phyloP scores from a whole-genome alignment of 2,888 invertebrate species.

The Acronicta leporina region DNA sequence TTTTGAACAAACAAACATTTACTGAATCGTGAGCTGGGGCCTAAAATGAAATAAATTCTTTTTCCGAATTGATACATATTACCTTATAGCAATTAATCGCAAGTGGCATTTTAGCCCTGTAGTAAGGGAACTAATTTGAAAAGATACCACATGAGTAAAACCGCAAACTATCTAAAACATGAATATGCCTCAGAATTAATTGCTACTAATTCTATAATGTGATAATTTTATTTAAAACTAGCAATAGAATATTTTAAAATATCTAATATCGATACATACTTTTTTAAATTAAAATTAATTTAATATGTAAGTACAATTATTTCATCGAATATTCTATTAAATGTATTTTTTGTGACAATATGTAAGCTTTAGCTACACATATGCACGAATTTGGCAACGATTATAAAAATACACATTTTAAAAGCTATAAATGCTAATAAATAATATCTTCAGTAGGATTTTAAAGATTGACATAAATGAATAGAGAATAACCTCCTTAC shows the following conservation, averaged over 20 bases:
- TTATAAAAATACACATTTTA: constrained; percentile 37
- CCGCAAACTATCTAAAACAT: not conserved
- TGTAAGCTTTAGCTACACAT: constrained; percentile 44
- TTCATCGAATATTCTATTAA: constrained; percentile 24
- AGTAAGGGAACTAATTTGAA: too few relatives aligned
- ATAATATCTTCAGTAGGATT: constrained; percentile 34
- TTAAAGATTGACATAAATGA: constrained; percentile 18
- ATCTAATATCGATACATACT: constrained; percentile 7
- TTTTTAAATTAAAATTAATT: constrained; percentile 9
- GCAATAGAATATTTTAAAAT: constrained; percentile 14
- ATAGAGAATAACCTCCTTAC: constrained; percentile 1
- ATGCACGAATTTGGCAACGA: constrained; percentile 45
- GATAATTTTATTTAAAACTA: constrained; percentile 25
- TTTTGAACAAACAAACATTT: too few relatives aligned
- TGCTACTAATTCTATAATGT: constrained; percentile 38
- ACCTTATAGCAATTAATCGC: too few relatives aligned
- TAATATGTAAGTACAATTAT: constrained; percentile 54
- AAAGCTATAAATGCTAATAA: constrained; percentile 38
- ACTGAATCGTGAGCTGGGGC: too few relatives aligned
- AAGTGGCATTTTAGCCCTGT: too few relatives aligned
- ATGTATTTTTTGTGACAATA: constrained; percentile 46
- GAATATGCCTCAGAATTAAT: not conserved
- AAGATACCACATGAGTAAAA: not conserved
- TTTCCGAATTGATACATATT: too few relatives aligned
- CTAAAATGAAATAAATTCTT: too few relatives aligned